A percentile compares a stretch with the other conserved stretches of the same genome.
Conservation (phyloP, 2,797 vertebrate species). For the Oceanodroma leucorhoa region DNA sequence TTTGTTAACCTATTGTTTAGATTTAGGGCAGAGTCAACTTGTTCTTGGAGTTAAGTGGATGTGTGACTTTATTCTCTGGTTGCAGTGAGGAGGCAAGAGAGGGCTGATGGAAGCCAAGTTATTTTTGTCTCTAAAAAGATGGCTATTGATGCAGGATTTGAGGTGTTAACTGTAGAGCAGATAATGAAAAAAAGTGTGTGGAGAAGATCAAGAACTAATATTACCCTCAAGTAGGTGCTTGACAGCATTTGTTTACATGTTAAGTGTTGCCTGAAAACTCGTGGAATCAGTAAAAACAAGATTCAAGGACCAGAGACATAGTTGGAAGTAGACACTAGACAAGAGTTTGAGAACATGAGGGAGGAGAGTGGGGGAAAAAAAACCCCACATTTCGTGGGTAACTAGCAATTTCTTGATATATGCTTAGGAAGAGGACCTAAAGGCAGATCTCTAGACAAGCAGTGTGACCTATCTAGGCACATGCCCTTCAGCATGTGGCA, state of each 20-base stretch:
- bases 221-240: not conserved
- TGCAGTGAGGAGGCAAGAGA: not conserved
- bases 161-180: not conserved
- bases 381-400: not conserved
- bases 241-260: not conserved
- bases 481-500: not conserved
- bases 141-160: not conserved
- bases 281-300: not conserved
- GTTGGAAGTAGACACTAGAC: not conserved
- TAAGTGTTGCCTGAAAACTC: not conserved
- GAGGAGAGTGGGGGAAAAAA: not conserved
- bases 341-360: not conserved
- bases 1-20: not conserved
- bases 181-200: not conserved
- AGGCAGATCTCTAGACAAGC: not conserved
- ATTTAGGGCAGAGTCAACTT: slow-evolving; percentile 60
- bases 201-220: not conserved
- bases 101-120: not conserved
- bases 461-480: rapidly evolving
- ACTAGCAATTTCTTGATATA: not conserved
- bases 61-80: not conserved
- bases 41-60: slow-evolving; percentile 36
- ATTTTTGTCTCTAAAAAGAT: not conserved
- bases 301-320: not conserved
- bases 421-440: not conserved